Evolutionary conservation across 2,888 invertebrate species (phyloP).

Genomic region (Psylliodes chrysocephalus): DNA sequence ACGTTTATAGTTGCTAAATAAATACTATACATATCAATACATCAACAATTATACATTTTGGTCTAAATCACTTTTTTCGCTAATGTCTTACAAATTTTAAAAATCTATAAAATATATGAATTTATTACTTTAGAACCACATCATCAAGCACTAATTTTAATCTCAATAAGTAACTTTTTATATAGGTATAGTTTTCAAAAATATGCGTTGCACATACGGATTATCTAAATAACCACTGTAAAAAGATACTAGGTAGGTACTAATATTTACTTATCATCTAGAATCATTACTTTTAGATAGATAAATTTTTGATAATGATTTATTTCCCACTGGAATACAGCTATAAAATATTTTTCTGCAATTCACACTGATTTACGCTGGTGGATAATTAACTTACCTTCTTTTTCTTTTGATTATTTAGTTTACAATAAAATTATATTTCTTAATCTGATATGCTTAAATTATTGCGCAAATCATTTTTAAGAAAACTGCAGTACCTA

Average conservation of each 20-base stretch:
- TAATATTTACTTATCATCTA: too few species aligned
- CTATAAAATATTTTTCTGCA: too few species aligned
- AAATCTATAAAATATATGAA: constrained; percentile 16
- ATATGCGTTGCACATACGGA: background rate
- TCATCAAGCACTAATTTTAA: constrained; percentile 8
- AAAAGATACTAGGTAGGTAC: too few species aligned
- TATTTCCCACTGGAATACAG: too few species aligned
- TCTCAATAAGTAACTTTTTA: constrained; percentile 9
- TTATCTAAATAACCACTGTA: background rate
- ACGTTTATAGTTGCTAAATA: constrained; percentile 10
- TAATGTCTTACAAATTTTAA: constrained; percentile 10
- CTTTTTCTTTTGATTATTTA: too few species aligned
- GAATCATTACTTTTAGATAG: too few species aligned
- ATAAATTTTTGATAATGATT: too few species aligned
- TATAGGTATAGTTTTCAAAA: background rate
- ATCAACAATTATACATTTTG: constrained; percentile 4
- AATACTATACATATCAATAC: constrained; percentile 13
- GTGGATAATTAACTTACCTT: too few species aligned
- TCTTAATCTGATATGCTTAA: background rate
- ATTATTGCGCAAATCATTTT: background rate
- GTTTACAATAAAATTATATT: too few species aligned
- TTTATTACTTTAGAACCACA: background rate
- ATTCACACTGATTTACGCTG: too few species aligned
- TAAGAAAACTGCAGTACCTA: background rate
- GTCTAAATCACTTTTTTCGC: constrained; percentile 4